Evolutionary conservation across 2,888 invertebrate genomes (phyloP), one percentile per base, ranked within the genome.

Genomic region (Philhelius pedissequus): DNA sequence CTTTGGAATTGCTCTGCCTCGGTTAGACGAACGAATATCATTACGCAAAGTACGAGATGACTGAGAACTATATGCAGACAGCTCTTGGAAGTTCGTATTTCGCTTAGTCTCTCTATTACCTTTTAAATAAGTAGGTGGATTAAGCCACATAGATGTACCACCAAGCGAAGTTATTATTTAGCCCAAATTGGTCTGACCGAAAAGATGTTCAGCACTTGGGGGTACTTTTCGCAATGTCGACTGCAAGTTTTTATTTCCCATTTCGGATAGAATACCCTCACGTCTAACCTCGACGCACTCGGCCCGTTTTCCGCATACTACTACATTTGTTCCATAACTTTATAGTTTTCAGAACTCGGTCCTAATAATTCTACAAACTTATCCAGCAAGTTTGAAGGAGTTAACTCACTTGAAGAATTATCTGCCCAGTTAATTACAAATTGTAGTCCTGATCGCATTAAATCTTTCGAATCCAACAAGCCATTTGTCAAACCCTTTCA

Each of bases 331-430:
- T n/a, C n/a, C n/a, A n/a, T n/a, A n/a, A n/a, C n/a, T n/a, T n/a
- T n/a, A n/a, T n/a, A n/a, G n/a, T n/a, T n/a, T n/a, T n/a, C n/a
- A n/a, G n/a, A n/a, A n/a, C n/a, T 35, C 3, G 20, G 35, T 1
- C 56, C 71, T 62, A 73, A 62, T 18, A 73, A 52, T 40, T 73
- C 52, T 52, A 62, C 43, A 40, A 73, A 62, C 43, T 50, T 50
- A 48, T 60, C 60, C 32, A 27, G 27, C 50, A 71, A 71, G 50
- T 58, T 60, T 5, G 18, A 56, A 56, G 54, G 56, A 71, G 58
- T 56, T 20, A 54, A 54, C 32, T 43, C 54, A 35, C 52, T 52
- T 27, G 52, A 9, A 15, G 52, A 52, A 54, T 56, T 54, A 9
- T 40, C 40, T 7, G 40, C 25, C 58, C 43, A 54, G 13, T 56